Evolutionary conservation across 2,113 vertebrate genomes (phyloP).

Genomic region (Mohoua ochrocephala): DNA sequence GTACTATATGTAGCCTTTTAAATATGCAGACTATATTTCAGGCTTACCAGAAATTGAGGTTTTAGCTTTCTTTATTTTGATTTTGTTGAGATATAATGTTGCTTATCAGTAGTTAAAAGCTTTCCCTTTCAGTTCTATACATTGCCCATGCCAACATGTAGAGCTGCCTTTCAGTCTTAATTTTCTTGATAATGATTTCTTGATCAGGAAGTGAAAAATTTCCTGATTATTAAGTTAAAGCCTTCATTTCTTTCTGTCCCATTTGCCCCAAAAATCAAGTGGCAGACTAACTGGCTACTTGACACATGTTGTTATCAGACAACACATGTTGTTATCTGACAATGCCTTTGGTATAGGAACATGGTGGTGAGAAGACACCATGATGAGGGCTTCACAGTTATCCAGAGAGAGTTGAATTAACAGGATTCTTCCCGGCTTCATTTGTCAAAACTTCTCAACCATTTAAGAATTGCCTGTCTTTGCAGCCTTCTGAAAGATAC

Average conservation of each 20-base stretch:
- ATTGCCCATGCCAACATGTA: not conserved
- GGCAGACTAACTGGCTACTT: not conserved
- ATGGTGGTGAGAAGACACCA: not conserved
- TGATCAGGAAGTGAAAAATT: not conserved
- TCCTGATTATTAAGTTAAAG: not conserved
- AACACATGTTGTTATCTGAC: not conserved
- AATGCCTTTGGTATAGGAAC: not conserved
- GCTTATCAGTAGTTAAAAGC: not conserved
- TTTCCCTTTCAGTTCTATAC: not conserved
- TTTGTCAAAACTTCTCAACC: not conserved
- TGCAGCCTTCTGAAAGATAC: not conserved
- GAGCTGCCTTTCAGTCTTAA: not conserved
- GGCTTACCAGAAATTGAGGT: not conserved
- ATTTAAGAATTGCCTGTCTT: not conserved
- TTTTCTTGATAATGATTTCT: not conserved
- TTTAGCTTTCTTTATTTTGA: not conserved
- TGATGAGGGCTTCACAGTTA: not conserved
- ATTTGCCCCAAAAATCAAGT: not conserved
- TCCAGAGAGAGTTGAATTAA: not conserved
- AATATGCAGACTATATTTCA: not conserved
- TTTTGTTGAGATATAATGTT: not conserved
- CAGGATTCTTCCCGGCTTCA: not conserved
- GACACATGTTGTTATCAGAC: not conserved
- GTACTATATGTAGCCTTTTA: not conserved
- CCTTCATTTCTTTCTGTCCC: not conserved